A percentile compares a stretch with the other conserved stretches of the same genome.
phyloP scores from a whole-genome alignment of 2,888 invertebrate species.

The Leptinotarsa tumamoca region DNA sequence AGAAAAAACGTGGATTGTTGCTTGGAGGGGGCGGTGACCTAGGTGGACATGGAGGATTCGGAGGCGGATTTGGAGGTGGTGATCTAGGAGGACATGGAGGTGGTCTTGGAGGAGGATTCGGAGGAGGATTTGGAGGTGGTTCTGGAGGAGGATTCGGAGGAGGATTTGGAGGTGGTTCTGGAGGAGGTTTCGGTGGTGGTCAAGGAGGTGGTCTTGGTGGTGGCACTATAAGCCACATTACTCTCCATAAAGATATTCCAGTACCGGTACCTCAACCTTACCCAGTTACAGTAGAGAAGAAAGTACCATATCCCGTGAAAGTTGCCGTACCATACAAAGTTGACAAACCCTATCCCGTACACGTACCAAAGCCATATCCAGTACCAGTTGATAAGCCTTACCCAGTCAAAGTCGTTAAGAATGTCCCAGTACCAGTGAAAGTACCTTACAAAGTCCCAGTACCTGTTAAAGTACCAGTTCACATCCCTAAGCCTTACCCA shows the following conservation, averaged over 20 bases:
- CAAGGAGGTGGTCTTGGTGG: slow-evolving; percentile 51
- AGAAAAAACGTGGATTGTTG: slow-evolving; percentile 55
- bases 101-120: slow-evolving; percentile 40
- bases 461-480: slow-evolving; percentile 59
- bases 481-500: slow-evolving; percentile 57
- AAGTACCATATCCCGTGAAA: slow-evolving; percentile 72
- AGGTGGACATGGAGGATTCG: slow-evolving; percentile 42
- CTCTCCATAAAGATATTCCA: slow-evolving; percentile 74
- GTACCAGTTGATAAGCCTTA: slow-evolving; percentile 69
- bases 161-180: slow-evolving; percentile 41
- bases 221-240: slow-evolving; percentile 69
- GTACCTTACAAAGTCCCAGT: slow-evolving; percentile 65
- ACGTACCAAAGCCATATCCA: slow-evolving; percentile 74
- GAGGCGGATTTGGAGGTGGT: slow-evolving; percentile 46
- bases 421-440: slow-evolving; percentile 59
- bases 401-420: slow-evolving; percentile 68
- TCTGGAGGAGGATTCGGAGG: slow-evolving; percentile 47
- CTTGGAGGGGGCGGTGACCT: slow-evolving; percentile 48
- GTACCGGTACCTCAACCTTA: slow-evolving; percentile 69
- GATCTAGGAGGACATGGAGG: slow-evolving; percentile 38
- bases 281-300: slow-evolving; percentile 77
- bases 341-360: slow-evolving; percentile 74
- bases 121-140: slow-evolving; percentile 43
- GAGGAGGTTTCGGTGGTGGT: slow-evolving; percentile 47
- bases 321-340: slow-evolving; percentile 69